Conservation (phyloP, 2,888 invertebrate species). For the Drosophila algonquin region DNA sequence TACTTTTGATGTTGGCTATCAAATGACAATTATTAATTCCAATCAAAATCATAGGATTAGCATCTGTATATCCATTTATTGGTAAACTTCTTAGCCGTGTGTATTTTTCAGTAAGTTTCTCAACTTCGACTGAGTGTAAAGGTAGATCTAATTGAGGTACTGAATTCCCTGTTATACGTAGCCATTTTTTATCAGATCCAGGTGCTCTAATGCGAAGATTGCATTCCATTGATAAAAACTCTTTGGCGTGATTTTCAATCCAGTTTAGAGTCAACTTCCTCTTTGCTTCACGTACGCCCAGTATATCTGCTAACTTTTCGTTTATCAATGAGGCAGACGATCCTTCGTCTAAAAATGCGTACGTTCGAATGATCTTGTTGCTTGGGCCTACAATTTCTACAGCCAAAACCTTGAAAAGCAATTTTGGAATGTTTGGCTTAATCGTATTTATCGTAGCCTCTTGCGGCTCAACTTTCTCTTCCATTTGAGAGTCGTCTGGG, state of each 20-base stretch:
- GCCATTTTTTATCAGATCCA: neutral
- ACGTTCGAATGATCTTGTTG: no score
- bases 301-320: no score
- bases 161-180: neutral
- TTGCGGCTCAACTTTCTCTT: neutral
- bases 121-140: neutral
- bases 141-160: constrained; percentile 13
- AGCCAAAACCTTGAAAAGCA: neutral
- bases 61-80: no score
- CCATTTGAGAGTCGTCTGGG: neutral
- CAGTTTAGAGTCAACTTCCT: neutral
- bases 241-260: neutral
- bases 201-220: neutral
- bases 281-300: no score
- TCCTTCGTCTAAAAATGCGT: no score
- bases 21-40: neutral
- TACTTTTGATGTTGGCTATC: neutral
- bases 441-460: neutral
- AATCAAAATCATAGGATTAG: no score
- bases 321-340: no score
- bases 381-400: no score
- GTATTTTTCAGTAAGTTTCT: neutral
- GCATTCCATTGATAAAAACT: neutral
- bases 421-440: constrained; percentile 1
- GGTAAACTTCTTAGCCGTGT: no score